phyloP scores from a whole-genome alignment of 2,797 vertebrate species.

The Hyperoplus lanceolatus region DNA sequence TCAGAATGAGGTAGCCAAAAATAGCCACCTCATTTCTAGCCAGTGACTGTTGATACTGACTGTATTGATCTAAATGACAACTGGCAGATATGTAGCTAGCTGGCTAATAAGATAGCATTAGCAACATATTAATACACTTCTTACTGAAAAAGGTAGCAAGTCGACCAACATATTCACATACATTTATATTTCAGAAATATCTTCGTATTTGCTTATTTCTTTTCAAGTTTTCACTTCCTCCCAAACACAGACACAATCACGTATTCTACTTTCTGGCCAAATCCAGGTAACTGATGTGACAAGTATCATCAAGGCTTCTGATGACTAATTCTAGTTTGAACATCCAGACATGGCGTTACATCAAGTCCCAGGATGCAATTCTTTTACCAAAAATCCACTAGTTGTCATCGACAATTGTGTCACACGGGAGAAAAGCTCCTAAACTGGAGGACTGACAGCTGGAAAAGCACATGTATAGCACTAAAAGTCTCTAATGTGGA shows the following conservation, averaged over 20 bases:
- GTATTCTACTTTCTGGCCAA: background rate
- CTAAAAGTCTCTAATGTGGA: constrained; percentile 10
- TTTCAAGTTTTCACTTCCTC: background rate
- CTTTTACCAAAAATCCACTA: constrained; percentile 1
- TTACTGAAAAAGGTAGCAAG: too few species aligned
- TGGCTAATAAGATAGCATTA: background rate
- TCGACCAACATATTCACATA: background rate
- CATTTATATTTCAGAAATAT: background rate
- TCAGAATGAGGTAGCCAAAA: too few species aligned
- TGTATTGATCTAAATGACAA: background rate
- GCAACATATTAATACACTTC: background rate
- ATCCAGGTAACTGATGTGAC: constrained; percentile 9
- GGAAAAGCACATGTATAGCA: background rate
- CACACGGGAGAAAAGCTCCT: constrained; percentile 3
- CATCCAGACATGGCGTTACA: background rate
- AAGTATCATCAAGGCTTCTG: background rate
- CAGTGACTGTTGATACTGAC: background rate
- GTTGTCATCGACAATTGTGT: background rate
- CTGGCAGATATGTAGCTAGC: background rate
- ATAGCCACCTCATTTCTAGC: background rate
- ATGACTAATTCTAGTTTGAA: constrained; percentile 1
- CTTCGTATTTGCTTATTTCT: background rate
- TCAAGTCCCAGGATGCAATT: constrained; percentile 4
- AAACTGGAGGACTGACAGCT: constrained; percentile 23
- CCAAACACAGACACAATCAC: background rate